phyloP scores from a whole-genome alignment of 1,140 invertebrate genomes.

The Lucilia cuprina region DNA sequence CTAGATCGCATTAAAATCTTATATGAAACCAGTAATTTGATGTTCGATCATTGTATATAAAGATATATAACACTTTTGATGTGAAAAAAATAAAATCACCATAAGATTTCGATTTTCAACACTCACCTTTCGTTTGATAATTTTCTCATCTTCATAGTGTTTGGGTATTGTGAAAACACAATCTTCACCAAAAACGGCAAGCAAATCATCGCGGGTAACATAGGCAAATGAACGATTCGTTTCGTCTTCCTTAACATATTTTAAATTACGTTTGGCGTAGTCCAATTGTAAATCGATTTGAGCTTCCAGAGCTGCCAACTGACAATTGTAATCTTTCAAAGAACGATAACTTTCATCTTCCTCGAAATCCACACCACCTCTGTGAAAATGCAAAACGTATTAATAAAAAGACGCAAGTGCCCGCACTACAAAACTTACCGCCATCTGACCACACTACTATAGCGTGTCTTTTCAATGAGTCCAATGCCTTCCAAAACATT shows the following conservation, averaged over 20 bases:
- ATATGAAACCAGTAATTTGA: too few species aligned
- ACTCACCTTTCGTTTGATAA: constrained; percentile 45
- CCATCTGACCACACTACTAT: constrained; percentile 92
- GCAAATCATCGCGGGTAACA: constrained; percentile 57
- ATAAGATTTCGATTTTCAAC: too few species aligned
- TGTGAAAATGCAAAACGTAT: neutral
- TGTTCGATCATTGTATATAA: too few species aligned
- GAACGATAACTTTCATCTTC: constrained; percentile 43
- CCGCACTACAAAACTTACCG: constrained; percentile 46
- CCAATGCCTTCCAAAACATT: constrained; percentile 99
- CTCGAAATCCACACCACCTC: constrained; percentile 25
- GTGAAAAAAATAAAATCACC: too few species aligned
- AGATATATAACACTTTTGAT: too few species aligned
- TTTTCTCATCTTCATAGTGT: constrained; percentile 56
- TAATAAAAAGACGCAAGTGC: neutral
- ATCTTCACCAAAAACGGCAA: constrained; percentile 52
- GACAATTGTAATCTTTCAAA: constrained; percentile 46
- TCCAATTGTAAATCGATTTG: constrained; percentile 54
- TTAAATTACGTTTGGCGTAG: constrained; percentile 55
- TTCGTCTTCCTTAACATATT: constrained; percentile 54
- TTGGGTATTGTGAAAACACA: constrained; percentile 57
- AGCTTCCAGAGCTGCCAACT: constrained; percentile 50
- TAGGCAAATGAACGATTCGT: constrained; percentile 57
- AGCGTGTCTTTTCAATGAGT: constrained; percentile 94
- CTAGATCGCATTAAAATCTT: too few species aligned